A percentile compares a stretch with the other conserved stretches of the same genome.
These are phyloP conservation scores for Apodemus speciosus DNA, from an alignment of 2,113 vertebrate genomes.

Conservation along the genomic window DNA sequence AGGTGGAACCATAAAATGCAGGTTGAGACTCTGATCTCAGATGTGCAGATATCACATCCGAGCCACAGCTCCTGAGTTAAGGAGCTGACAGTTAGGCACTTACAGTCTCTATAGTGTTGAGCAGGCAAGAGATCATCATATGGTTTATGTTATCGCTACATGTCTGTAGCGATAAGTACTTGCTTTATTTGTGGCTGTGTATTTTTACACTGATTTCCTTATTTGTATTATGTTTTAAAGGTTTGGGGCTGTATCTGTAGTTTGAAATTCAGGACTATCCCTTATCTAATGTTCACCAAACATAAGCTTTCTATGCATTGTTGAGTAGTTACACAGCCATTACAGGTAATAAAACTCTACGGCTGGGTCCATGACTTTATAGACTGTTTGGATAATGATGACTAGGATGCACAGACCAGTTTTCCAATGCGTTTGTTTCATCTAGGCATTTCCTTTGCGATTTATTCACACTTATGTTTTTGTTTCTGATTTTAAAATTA, in stretches of 20 bases:
- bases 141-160: conserved; percentile 57
- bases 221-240: conserved; percentile 61
- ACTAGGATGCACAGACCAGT: conserved; percentile 46
- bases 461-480: conserved; percentile 39
- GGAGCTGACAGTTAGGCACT: conserved; percentile 68
- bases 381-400: conserved; percentile 47
- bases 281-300: conserved; percentile 50
- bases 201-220: conserved; percentile 65
- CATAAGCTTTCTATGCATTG: conserved; percentile 50
- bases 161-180: conserved; percentile 60
- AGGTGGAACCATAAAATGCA: conserved; percentile 62
- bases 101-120: conserved; percentile 72
- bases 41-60: conserved; percentile 53
- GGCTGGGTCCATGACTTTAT: conserved; percentile 51
- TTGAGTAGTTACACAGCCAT: conserved; percentile 51
- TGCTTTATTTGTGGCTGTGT: conserved; percentile 67
- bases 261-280: conserved; percentile 65
- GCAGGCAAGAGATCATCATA: conserved; percentile 53
- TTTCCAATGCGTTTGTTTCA: conserved; percentile 69
- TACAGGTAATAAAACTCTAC: conserved; percentile 48
- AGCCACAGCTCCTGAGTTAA: conserved; percentile 74
- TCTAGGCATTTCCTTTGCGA: conserved; percentile 67
- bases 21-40: conserved; percentile 73
- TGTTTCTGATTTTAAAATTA: conserved; percentile 71
- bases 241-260: conserved; percentile 59